These are phyloP conservation scores for Elachura formosa DNA, from an alignment of 2,113 vertebrate species.

Conservation along the genomic window DNA sequence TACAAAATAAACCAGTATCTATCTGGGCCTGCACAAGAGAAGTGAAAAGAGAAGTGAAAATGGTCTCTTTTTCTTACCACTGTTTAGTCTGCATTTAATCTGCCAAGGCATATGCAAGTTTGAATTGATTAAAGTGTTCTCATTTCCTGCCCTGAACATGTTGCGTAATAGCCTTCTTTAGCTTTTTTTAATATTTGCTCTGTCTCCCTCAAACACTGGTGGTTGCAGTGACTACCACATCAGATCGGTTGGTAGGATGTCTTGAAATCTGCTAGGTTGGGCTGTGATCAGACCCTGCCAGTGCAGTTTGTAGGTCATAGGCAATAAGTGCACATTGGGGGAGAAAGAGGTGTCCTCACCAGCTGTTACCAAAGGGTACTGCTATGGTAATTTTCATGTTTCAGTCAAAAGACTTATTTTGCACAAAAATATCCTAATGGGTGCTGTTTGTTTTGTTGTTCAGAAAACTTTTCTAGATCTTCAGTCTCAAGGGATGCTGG, in stretches of 20 bases:
- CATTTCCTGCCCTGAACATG: conserved; percentile 3
- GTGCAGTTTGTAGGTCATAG: background rate
- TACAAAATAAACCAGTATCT: background rate
- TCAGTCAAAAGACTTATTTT: background rate
- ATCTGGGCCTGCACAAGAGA: background rate
- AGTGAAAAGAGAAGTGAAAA: background rate
- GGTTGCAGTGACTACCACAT: background rate
- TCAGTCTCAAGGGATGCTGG: background rate
- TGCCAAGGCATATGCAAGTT: background rate
- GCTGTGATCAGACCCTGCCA: background rate
- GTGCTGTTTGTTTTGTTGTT: background rate
- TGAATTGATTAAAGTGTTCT: conserved; percentile 13
- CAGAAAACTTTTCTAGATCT: background rate
- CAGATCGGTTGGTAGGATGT: background rate
- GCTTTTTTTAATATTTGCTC: conserved; percentile 1
- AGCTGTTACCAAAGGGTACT: background rate
- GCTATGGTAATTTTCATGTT: background rate
- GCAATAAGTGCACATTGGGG: background rate
- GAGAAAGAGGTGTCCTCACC: background rate
- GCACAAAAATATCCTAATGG: background rate
- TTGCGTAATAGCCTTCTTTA: conserved; percentile 1
- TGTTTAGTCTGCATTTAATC: conserved; percentile 16
- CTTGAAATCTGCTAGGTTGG: background rate
- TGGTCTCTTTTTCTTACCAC: background rate
- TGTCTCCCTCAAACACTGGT: background rate